Evolutionary conservation across 2,888 invertebrate genomes (phyloP), one percentile per base, ranked within the genome.

Genomic region (Piscicola geometra): DNA sequence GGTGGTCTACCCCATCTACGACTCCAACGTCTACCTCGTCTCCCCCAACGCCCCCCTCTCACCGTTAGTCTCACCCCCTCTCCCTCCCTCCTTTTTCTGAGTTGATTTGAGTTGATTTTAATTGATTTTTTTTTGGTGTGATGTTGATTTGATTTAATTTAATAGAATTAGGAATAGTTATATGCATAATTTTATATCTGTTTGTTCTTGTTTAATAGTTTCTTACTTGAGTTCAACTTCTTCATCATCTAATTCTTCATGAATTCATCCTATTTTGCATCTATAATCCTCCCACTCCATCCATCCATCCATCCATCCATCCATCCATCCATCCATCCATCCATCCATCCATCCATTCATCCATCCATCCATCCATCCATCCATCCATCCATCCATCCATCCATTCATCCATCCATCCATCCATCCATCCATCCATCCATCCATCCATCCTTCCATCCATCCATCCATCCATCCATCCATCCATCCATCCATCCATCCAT

Each of bases 21-120:
- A 73, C 36, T 21, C 73, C 35, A 73, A 73, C 73, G 41, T 64
- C n/a, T 73, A 73, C 64, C 33, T 73, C 41, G n/a, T 73, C 12
- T 60, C 73, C n/a, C 73, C 73, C 9, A 56, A 35, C 35, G 73
- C 73, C 35, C 28, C 28, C 36, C 64, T 64, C 9, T 32, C 73
- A 25, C 21, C 52, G 73, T 73, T 15, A 25, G 64, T 47, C 28
- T 71, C 36, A 25, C 18, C 50, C n/a, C 25, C n/a, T 56, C n/a
- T 25, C n/a, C 60, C 21, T 25, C 41, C 41, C 5, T n/a, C n/a
- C n/a, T n/a, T n/a, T n/a, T n/a, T n/a, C n/a, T n/a, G n/a, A n/a
- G n/a, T n/a, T n/a, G n/a, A n/a, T n/a, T n/a, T n/a, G n/a, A n/a
- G n/a, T n/a, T n/a, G n/a, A n/a, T n/a, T n/a, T n/a, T n/a, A n/a